Conservation (phyloP, 1,140 invertebrate genomes). For the Camponotus pennsylvanicus region DNA sequence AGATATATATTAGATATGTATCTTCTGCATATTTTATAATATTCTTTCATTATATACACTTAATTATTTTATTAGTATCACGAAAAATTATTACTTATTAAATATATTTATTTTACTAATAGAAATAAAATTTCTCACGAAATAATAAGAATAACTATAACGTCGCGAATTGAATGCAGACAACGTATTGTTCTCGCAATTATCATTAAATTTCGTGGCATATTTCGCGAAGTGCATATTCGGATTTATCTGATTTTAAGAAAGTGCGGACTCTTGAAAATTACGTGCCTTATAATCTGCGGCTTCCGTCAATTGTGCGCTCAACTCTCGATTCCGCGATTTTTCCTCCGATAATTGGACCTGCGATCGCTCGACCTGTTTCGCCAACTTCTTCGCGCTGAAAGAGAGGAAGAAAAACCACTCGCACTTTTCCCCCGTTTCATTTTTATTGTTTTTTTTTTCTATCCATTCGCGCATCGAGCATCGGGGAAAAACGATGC, state of each 20-base stretch:
- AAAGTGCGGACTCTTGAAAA: constrained; percentile 12
- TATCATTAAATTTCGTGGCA: not conserved
- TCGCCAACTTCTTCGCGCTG: constrained; percentile 91
- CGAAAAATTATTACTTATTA: too few species aligned
- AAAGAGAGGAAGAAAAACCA: constrained; percentile 49
- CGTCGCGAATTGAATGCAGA: not conserved
- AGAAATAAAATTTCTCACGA: not conserved
- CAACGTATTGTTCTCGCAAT: not conserved
- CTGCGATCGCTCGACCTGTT: constrained; percentile 92
- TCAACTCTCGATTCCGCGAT: constrained; percentile 91
- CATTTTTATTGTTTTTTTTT: not conserved
- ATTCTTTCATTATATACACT: too few species aligned
- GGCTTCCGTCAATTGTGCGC: constrained; percentile 92
- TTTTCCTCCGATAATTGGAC: constrained; percentile 91
- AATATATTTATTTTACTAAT: not conserved
- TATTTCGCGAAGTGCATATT: not conserved
- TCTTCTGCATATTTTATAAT: too few species aligned
- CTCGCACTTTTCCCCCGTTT: not conserved
- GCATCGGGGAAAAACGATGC: not conserved
- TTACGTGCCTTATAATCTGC: constrained; percentile 91
- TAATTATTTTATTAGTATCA: too few species aligned
- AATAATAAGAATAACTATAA: not conserved
- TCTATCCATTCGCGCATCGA: not conserved
- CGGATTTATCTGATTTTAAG: constrained; percentile 22
- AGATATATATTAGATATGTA: too few species aligned